These are phyloP conservation scores for Platycheirus albimanus DNA, from an alignment of 2,888 invertebrate species.

Conservation along the genomic window DNA sequence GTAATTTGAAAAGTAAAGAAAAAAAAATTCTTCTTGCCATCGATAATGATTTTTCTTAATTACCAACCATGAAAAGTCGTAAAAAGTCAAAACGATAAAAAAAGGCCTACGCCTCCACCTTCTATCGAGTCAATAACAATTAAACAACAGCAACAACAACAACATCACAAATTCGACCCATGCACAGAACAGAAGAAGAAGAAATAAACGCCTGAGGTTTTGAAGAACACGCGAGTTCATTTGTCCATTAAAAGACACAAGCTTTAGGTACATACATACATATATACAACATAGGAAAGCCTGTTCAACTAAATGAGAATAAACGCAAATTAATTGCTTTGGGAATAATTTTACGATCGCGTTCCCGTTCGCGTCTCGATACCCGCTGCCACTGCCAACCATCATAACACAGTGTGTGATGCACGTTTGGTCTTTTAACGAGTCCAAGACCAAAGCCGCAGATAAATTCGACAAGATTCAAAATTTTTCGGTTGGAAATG, in stretches of 20 bases:
- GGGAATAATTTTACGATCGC: slow-evolving; percentile 71
- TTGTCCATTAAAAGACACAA: slow-evolving; percentile 36
- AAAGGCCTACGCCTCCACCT: slow-evolving; percentile 49
- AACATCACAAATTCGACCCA: slow-evolving; percentile 37
- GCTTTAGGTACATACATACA: slow-evolving; percentile 6
- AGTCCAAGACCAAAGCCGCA: background rate
- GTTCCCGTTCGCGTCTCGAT: background rate
- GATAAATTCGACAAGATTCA: slow-evolving; percentile 20
- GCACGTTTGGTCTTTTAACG: slow-evolving; percentile 4
- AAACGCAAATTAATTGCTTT: slow-evolving; percentile 71
- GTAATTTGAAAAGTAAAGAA: slow-evolving; percentile 13
- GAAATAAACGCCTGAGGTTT: slow-evolving; percentile 49
- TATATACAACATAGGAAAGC: slow-evolving; percentile 18
- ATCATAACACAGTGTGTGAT: slow-evolving; percentile 1
- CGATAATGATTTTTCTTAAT: slow-evolving; percentile 63
- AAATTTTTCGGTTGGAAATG: slow-evolving; percentile 48
- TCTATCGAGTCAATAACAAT: slow-evolving; percentile 56
- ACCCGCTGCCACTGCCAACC: background rate
- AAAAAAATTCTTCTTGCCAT: slow-evolving; percentile 5
- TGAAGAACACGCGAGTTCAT: slow-evolving; percentile 51
- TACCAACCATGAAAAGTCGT: slow-evolving; percentile 56
- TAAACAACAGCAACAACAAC: too few relatives aligned
- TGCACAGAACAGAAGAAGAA: slow-evolving; percentile 17
- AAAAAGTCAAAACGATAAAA: slow-evolving; percentile 63
- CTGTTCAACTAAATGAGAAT: slow-evolving; percentile 58